Evolutionary conservation across 2,888 invertebrate species (phyloP).

Genomic region (Polia nebulosa): DNA sequence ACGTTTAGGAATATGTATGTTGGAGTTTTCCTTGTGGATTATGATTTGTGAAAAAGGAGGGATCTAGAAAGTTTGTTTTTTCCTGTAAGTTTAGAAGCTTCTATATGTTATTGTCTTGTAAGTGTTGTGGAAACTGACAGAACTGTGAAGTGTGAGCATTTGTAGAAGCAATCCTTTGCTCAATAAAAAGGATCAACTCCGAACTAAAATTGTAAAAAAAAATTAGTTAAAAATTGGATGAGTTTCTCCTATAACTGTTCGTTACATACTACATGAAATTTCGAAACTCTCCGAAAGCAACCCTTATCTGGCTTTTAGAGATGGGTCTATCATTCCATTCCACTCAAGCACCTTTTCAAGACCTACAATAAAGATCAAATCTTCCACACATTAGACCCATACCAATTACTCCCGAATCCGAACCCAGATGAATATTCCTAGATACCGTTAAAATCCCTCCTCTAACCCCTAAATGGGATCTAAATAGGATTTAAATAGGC

Average conservation of each 20-base stretch:
- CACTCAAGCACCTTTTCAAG: no score
- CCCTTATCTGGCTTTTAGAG: background rate
- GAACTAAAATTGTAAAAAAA: no score
- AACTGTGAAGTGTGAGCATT: background rate
- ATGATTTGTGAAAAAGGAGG: background rate
- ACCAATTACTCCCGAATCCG: constrained; percentile 60
- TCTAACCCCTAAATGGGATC: constrained; percentile 67
- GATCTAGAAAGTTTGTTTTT: background rate
- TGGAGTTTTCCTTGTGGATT: background rate
- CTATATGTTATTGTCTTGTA: no score
- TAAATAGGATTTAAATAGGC: constrained; percentile 71
- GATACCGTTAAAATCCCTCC: constrained; percentile 57
- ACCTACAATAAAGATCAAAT: constrained; percentile 3
- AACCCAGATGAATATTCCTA: constrained; percentile 56
- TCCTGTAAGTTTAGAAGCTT: no score
- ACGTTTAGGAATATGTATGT: background rate
- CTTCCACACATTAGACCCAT: constrained; percentile 21
- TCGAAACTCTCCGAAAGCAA: no score
- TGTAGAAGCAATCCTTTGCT: background rate
- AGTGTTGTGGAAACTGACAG: no score
- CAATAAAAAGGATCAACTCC: no score
- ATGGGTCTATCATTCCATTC: background rate
- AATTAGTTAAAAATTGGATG: background rate
- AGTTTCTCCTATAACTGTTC: background rate
- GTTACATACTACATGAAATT: background rate